Evolutionary conservation across 2,113 vertebrate genomes (phyloP).

Genomic region (Serilophus lunatus): DNA sequence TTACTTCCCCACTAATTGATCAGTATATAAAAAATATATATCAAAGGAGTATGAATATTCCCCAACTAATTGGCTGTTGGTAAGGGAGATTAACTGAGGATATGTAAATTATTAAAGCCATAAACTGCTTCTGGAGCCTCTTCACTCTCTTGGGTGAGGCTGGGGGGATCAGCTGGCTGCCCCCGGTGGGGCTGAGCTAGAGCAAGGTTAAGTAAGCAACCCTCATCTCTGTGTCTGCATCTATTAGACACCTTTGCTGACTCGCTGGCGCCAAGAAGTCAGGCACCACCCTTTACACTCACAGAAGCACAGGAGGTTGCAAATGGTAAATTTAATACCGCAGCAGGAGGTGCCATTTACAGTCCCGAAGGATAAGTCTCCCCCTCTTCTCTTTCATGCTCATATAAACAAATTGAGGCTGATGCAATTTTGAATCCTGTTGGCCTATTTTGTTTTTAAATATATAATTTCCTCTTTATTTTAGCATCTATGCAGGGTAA

Average conservation of each 20-base stretch:
- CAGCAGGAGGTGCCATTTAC: slow-evolving; percentile 58
- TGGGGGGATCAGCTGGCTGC: slow-evolving; percentile 23
- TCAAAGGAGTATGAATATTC: slow-evolving; percentile 31
- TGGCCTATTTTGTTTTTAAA: slow-evolving; percentile 50
- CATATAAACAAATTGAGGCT: slow-evolving; percentile 66
- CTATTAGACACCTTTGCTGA: slow-evolving; percentile 59
- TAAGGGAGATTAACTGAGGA: slow-evolving; percentile 75
- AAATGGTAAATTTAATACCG: slow-evolving; percentile 69
- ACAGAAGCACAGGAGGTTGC: slow-evolving; percentile 55
- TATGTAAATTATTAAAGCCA: slow-evolving; percentile 79
- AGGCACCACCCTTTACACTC: slow-evolving; percentile 43
- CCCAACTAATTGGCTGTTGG: slow-evolving; percentile 67
- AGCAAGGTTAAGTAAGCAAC: slow-evolving; percentile 38
- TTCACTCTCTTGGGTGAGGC: slow-evolving; percentile 27
- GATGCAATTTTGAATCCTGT: slow-evolving; percentile 60
- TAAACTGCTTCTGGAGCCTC: slow-evolving; percentile 71
- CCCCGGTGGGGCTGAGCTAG: background rate
- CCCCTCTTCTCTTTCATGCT: slow-evolving; percentile 64
- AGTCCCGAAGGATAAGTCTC: slow-evolving; percentile 51
- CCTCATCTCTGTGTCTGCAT: background rate
- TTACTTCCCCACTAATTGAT: slow-evolving; percentile 69
- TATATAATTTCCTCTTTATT: slow-evolving; percentile 34
- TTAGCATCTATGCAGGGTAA: slow-evolving; percentile 12
- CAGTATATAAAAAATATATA: slow-evolving; percentile 44
- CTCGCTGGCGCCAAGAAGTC: slow-evolving; percentile 60